Conservation (phyloP, 2,888 invertebrate genomes). For the Oscheius onirici region DNA sequence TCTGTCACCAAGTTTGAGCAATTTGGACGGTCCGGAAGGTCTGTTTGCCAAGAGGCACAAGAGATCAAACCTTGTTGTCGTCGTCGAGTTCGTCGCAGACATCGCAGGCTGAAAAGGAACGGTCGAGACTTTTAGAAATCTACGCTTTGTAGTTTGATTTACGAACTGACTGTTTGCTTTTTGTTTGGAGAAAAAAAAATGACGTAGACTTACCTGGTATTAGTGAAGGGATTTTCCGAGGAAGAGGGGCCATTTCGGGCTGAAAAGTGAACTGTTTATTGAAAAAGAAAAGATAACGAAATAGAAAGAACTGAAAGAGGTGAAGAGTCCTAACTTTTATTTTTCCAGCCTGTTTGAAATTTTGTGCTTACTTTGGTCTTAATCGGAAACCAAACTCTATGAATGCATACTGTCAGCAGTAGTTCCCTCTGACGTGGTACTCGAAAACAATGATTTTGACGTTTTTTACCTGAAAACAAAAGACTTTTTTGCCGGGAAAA, state of each 20-base stretch:
- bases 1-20: no score
- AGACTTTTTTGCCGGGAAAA: no score
- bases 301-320: not conserved
- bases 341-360: no score
- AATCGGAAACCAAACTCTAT: no score
- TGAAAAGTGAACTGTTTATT: not conserved
- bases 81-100: slow-evolving; percentile 23
- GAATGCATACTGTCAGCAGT: no score
- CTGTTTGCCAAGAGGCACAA: slow-evolving; percentile 8
- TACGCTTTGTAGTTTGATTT: slow-evolving; percentile 8
- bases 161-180: slow-evolving; percentile 14
- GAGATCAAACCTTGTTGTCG: slow-evolving; percentile 31
- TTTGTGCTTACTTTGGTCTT: no score
- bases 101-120: slow-evolving; percentile 21
- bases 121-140: not conserved
- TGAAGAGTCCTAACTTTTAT: not conserved
- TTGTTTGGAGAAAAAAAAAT: not conserved
- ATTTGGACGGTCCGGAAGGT: no score
- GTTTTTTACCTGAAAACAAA: no score
- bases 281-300: not conserved
- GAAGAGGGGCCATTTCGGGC: not conserved
- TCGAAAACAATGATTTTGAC: no score
- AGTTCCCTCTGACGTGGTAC: no score
- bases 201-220: slow-evolving; percentile 10
- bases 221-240: slow-evolving; percentile 6